These are phyloP conservation scores for Mus pahari DNA, from an alignment of 2,113 vertebrate species.

Conservation along the genomic window DNA sequence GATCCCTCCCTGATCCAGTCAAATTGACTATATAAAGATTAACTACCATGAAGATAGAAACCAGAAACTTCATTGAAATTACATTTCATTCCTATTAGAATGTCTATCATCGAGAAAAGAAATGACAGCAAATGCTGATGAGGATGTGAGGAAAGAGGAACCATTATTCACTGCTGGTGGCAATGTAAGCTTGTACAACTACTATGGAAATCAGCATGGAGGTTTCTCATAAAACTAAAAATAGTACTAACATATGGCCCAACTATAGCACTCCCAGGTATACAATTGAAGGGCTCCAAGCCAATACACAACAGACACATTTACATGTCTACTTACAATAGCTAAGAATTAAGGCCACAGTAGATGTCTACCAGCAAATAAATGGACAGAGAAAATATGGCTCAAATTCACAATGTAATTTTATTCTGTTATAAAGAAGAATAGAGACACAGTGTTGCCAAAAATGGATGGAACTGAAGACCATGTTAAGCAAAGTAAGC, in stretches of 20 bases:
- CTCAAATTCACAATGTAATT: not conserved
- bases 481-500: not conserved
- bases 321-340: not conserved
- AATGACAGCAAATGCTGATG: not conserved
- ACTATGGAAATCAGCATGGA: not conserved
- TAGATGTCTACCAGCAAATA: not conserved
- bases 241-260: too few species aligned
- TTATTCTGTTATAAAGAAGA: not conserved
- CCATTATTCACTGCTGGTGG: not conserved
- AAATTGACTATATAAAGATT: not conserved
- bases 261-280: too few species aligned
- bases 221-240: not conserved
- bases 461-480: not conserved
- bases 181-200: not conserved
- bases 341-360: not conserved
- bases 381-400: not conserved
- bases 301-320: too few species aligned
- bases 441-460: not conserved
- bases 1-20: not conserved
- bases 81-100: too few species aligned
- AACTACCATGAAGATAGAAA: not conserved
- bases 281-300: too few species aligned
- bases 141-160: not conserved
- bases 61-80: not conserved
- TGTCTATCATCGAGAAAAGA: not conserved